Conservation (phyloP, 2,797 vertebrate species). For the Onychomys leucogaster region DNA sequence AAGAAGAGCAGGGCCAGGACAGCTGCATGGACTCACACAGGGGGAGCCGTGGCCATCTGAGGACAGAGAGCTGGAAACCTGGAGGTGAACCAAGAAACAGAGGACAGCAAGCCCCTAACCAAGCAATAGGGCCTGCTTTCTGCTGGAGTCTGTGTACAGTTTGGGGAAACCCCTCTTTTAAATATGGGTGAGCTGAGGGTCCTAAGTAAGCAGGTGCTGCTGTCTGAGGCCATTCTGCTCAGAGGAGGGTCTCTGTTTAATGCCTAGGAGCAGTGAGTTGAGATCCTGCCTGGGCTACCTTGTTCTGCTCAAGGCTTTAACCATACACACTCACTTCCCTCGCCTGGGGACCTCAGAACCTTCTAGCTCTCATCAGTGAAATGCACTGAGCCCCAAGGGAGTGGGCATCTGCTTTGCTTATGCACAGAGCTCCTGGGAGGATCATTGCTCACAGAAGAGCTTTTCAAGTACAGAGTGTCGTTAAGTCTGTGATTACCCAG, state of each 20-base stretch:
- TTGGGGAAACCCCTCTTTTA: background rate
- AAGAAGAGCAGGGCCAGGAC: background rate
- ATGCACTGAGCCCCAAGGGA: background rate
- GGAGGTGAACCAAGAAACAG: background rate
- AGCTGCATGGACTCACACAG: background rate
- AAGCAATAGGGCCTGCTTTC: background rate
- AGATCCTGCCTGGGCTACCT: background rate
- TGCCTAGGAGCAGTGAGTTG: background rate
- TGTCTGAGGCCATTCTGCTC: background rate
- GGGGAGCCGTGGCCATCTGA: background rate
- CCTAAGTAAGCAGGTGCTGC: background rate
- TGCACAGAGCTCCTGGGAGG: conserved; percentile 16
- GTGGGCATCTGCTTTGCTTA: background rate
- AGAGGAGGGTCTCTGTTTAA: background rate
- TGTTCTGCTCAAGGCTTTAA: background rate
- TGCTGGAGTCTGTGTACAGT: background rate
- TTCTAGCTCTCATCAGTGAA: conserved; percentile 4
- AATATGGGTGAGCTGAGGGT: conserved; percentile 24
- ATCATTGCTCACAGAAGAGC: background rate
- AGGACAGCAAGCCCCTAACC: background rate
- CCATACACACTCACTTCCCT: background rate
- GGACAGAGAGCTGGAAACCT: background rate
- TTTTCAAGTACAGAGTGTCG: conserved; percentile 17
- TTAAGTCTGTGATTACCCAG: conserved; percentile 63
- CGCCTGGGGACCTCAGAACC: background rate